Evolutionary conservation across 2,113 vertebrate species (phyloP).

Genomic region (Stigmatopora nigra): DNA sequence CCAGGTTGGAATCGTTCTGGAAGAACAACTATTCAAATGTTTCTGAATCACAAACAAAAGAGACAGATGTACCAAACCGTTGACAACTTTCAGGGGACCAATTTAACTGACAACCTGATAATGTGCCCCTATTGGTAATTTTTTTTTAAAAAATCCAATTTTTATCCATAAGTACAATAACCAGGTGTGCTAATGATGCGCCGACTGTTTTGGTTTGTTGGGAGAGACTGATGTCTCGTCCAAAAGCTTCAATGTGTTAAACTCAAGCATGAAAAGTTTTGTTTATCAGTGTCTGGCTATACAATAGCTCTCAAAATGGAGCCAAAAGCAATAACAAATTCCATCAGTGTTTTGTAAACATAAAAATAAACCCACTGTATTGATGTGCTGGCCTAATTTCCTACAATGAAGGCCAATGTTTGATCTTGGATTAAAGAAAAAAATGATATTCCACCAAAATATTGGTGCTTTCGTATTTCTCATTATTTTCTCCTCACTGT

Average conservation of each 20-base stretch:
- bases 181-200: background rate
- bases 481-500: no score
- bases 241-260: background rate
- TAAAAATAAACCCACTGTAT: no score
- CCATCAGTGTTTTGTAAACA: no score
- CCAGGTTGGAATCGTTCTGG: background rate
- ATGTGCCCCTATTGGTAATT: no score
- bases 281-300: no score
- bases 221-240: background rate
- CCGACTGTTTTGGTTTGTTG: background rate
- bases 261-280: background rate
- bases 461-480: no score
- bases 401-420: no score
- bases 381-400: no score
- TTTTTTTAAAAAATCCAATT: background rate
- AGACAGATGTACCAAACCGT: background rate
- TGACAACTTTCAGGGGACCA: background rate
- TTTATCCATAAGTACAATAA: background rate
- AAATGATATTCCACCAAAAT: no score
- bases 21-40: background rate
- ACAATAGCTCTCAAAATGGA: no score
- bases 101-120: background rate
- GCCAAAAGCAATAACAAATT: no score
- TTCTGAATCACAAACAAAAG: background rate
- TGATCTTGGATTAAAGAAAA: no score